Evolutionary conservation across 2,113 vertebrate species (phyloP), one percentile per base, ranked within the genome.

Genomic region (Pterophyllum scalare): DNA sequence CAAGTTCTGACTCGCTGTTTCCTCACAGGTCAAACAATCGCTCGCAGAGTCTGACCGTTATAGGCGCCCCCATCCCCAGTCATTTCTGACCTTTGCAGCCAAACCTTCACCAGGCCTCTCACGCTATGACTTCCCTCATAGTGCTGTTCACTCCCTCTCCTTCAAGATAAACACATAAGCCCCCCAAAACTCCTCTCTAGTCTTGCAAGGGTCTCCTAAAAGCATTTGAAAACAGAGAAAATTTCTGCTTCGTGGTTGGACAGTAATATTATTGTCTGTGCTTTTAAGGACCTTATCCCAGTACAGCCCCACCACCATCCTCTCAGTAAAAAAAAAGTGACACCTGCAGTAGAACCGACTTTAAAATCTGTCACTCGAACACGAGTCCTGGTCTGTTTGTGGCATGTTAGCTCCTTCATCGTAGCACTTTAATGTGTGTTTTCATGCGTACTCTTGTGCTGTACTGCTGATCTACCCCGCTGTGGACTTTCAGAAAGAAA

Each of bases 381-480:
- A 17, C 61, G 38, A 49, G 88, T 83, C 49, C 52, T 49, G 57
- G 77, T 79, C 59, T 81, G 76, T 78, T 79, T 52, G 82, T 88
- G 87, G 77, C 90, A 81, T 88, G 76, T 89, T 85, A 88, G 91
- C 59, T 83, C 67, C 72, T 88, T 77, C 88, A 80, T 86, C 20
- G 62, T 89, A 86, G 90, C 93, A 87, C 91, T 88, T 89, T 80
- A 90, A 65, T 67, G 62, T 91, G 86, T 85, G 28, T 86, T 90
- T 81, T 43, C 64, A 15, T 56, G 62, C 58, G 26, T 72, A 22
- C 57, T 82, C 72, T 80, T 54, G 46, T 31, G 70, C 58, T 62
- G 57, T 81, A 56, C 43, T 81, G 52, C 83, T 79, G 67, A 83
- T 81, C 82, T 79, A 72, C 31, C 56, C 35, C 6, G 28, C 59